Conservation (phyloP, 2,797 vertebrate genomes). For the Ctenochaetus hawaiiensis region DNA sequence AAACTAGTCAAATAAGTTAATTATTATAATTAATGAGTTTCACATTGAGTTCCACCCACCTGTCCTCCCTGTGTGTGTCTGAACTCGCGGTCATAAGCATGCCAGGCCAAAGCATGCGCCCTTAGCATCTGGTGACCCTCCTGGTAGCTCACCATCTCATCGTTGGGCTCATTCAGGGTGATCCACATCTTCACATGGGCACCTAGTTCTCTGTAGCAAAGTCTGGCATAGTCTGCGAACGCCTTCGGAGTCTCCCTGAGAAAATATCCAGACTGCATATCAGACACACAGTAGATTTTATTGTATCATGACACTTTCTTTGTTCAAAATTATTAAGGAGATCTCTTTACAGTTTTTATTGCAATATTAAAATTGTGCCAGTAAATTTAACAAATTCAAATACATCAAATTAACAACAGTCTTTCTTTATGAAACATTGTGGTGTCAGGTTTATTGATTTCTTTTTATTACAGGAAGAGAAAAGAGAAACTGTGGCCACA, state of each 20-base stretch:
- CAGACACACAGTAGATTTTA: too few species aligned
- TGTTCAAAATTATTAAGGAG: not conserved
- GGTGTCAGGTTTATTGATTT: constrained; percentile 1
- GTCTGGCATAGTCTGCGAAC: constrained; percentile 91
- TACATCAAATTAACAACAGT: not conserved
- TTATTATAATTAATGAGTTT: too few species aligned
- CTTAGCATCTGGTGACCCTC: constrained; percentile 92
- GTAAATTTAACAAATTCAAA: constrained; percentile 11
- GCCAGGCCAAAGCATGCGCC: constrained; percentile 94
- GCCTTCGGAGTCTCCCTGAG: constrained; percentile 84
- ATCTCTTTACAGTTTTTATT: not conserved
- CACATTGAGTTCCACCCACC: constrained; percentile 60
- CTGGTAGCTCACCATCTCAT: constrained; percentile 88
- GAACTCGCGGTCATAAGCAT: constrained; percentile 89
- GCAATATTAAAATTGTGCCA: not conserved
- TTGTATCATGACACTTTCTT: too few species aligned
- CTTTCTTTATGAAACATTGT: constrained; percentile 6
- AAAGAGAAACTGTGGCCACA: not conserved
- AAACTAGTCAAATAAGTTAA: not conserved
- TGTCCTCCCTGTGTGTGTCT: constrained; percentile 89
- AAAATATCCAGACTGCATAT: not conserved
- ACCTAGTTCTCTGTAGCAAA: constrained; percentile 92
- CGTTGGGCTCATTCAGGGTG: constrained; percentile 92
- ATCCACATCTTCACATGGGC: constrained; percentile 94
- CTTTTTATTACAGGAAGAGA: constrained; percentile 12